Conservation (phyloP, 2,797 vertebrate species). For the Myripristis jacobus region DNA sequence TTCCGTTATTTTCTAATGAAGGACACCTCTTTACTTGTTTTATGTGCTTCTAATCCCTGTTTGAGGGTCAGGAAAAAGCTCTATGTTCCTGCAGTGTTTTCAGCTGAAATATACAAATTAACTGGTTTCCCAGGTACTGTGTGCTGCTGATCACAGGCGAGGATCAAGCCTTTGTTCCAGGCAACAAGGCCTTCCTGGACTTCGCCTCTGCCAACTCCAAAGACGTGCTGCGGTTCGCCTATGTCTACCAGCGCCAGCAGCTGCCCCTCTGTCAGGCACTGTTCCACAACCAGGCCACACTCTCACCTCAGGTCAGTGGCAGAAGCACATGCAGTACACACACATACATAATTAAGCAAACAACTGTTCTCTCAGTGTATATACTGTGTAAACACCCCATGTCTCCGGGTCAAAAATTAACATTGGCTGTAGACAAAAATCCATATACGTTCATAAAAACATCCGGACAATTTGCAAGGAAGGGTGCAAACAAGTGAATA, state of each 20-base stretch:
- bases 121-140: slow-evolving; percentile 86
- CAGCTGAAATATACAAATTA: background rate
- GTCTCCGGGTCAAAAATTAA: no score
- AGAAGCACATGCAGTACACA: slow-evolving; percentile 10
- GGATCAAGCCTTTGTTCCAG: slow-evolving; percentile 78
- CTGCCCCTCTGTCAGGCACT: slow-evolving; percentile 87
- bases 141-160: slow-evolving; percentile 90
- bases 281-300: slow-evolving; percentile 80
- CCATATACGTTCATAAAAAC: no score
- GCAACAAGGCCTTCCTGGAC: slow-evolving; percentile 90
- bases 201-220: slow-evolving; percentile 91
- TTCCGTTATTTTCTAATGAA: no score
- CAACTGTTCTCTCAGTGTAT: no score
- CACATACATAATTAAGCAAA: background rate
- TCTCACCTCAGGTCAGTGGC: slow-evolving; percentile 77
- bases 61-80: no score
- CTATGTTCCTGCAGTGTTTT: background rate
- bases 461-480: no score
- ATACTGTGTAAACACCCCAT: no score
- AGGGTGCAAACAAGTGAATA: no score
- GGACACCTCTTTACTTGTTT: no score
- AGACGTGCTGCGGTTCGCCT: slow-evolving; percentile 91
- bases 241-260: slow-evolving; percentile 88
- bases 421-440: no score
- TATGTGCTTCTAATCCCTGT: no score